Conservation (phyloP, 2,888 invertebrate genomes). For the Liopterus haemorrhoidalis region DNA sequence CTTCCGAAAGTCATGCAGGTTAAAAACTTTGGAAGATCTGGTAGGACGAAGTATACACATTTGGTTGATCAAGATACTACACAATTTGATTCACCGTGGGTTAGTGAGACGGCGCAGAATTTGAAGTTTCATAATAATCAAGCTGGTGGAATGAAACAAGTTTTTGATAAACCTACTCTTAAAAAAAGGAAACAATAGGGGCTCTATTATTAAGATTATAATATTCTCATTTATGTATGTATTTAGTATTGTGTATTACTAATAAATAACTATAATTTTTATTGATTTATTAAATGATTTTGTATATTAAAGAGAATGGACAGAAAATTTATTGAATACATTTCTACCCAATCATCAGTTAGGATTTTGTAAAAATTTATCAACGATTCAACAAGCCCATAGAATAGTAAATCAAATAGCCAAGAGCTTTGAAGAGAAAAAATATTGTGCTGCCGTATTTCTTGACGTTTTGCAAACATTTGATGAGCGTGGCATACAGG, state of each 20-base stretch:
- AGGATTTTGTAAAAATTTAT: too few species aligned
- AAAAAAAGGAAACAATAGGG: constrained; percentile 50
- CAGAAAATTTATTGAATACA: constrained; percentile 18
- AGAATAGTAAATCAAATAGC: too few species aligned
- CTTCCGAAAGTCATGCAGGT: constrained; percentile 99
- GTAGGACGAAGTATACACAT: constrained; percentile 98
- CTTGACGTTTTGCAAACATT: too few species aligned
- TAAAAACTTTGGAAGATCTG: constrained; percentile 98
- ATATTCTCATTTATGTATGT: not conserved
- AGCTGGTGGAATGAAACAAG: constrained; percentile 89
- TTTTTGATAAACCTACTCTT: constrained; percentile 80
- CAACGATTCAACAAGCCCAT: too few species aligned
- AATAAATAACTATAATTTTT: not conserved
- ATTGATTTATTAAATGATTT: not conserved
- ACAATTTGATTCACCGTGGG: constrained; percentile 96
- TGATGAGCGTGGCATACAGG: too few species aligned
- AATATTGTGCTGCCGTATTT: too few species aligned
- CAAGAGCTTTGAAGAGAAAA: too few species aligned
- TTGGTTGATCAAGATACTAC: constrained; percentile 99
- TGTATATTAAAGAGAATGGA: not conserved
- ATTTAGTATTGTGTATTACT: not conserved
- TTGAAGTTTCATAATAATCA: constrained; percentile 80
- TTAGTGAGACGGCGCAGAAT: constrained; percentile 82
- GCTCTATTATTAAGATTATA: constrained; percentile 13
- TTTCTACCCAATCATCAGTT: too few species aligned